Evolutionary conservation across 2,797 vertebrate species (phyloP), one percentile per base, ranked within the genome.

Genomic region (Sebastolobus alascanus): DNA sequence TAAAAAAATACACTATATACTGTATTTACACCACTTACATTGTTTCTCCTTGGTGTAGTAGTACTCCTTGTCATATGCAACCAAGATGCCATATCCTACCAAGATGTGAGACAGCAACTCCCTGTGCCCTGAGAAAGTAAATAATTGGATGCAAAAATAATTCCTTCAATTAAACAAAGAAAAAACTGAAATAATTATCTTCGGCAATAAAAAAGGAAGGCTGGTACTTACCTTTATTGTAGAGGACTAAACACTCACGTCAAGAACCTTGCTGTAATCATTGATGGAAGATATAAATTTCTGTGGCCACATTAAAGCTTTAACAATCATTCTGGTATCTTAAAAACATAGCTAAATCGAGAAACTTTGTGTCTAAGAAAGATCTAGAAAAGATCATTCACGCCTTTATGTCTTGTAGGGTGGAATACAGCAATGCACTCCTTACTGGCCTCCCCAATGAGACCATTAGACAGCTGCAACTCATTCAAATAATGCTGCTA

Each of bases 21-120:
- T 6, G 6, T 43, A 54, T 5, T 43, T 38, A 76, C 37, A 46
- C 1, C 52, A 90, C 97, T 96, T 89, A 98, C 97, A 98, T 88
- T 99, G 97, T 89, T 99, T 97, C 84, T 98, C 97, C 94, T 98
- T 98, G 80, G 96, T 98, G 94, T 99, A 98, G 90, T 99, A 98
- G 84, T 97, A 98, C 77, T 98, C 97, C 87, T 99, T 99, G 90
- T 99, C 97, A 99, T 98, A 79, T 97, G 95, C 25, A 97, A 96
- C 74, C 96, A 40, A 38, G 37, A 38, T 38, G 37, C 38, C 38
- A 40, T 40, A 40, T 40, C 38, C 38, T 40, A 40, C 38, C 40
- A 43, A 16, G 94, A 95, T 95, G 87, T 98, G 97, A 40, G 97
- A 97, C 66, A 99, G 94, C 68, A 98, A 91, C 92, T 99, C 5